Evolutionary conservation across 2,113 vertebrate species (phyloP), one percentile per base, ranked within the genome.

Genomic region (Corydoras sp.): DNA sequence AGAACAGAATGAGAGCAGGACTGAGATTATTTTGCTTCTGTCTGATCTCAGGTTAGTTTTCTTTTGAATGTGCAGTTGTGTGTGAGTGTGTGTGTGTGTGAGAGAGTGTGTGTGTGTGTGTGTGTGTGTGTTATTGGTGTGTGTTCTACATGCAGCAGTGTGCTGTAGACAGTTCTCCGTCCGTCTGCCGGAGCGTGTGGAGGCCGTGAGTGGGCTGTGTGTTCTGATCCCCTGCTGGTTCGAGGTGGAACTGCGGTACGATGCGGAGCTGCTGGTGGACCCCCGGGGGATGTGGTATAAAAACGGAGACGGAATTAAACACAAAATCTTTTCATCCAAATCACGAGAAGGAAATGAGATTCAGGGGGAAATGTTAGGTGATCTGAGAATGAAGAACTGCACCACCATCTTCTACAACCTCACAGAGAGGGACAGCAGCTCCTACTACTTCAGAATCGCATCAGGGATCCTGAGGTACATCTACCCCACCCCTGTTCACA

Each of bases 321-420:
- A 65, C 5, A 70, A 29, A 60, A 49, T 71, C 1, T 65, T 49
- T 66, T 54, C 32, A 5, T 69, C 61, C 4, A 75, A 51, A 65
- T 51, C 18, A 15, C 32, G 13, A 11, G 24, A 69, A 64, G 15
- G 3, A 12, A 62, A 71, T 24, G 5, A 54, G 0, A 53, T 69
- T 48, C 14, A 55, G 32, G 74, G 74, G 14, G 2, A 9, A 11
- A 71, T 76, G 3, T 24, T 48, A 10, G 74, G 74, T 56, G 70
- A 68, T 2, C 18, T 76, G 5, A 0, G 10, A 0, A 11, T 15
- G n/a, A 72, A 68, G n/a, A 29, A 72, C 69, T 71, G 69, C 60
- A 68, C 75, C 12, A 72, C 69, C 48, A 12, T 76, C 4, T 72
- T 76, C 60, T 35, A 68, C 60, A 53, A 72, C 15, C 0, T 76